phyloP scores from a whole-genome alignment of 1,140 invertebrate species.

The Anoplolepis gracilipes region DNA sequence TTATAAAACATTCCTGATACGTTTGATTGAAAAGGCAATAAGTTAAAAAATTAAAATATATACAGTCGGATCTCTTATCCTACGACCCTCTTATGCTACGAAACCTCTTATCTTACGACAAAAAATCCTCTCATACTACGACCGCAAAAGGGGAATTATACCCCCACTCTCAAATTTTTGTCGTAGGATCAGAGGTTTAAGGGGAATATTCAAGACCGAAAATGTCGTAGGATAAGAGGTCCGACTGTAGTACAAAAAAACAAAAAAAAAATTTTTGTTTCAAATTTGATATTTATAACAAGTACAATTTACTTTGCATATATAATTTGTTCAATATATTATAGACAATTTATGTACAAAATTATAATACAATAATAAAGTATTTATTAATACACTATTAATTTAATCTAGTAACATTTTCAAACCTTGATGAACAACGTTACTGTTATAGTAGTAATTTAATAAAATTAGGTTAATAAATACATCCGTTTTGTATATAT shows the following conservation, averaged over 20 bases:
- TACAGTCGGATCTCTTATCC: too few relatives aligned
- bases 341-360: background rate
- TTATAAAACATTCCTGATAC: slow-evolving; percentile 26
- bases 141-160: too few relatives aligned
- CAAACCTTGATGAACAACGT: background rate
- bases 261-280: too few relatives aligned
- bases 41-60: slow-evolving; percentile 17
- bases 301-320: background rate
- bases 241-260: too few relatives aligned
- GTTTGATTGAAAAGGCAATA: background rate
- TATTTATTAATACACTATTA: background rate
- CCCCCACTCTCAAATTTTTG: too few relatives aligned
- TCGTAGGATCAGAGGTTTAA: too few relatives aligned
- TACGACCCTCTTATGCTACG: too few relatives aligned
- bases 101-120: too few relatives aligned
- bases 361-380: background rate
- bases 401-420: too few relatives aligned
- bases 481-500: background rate
- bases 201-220: too few relatives aligned
- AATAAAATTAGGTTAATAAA: background rate
- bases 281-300: background rate
- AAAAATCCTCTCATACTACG: too few relatives aligned
- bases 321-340: background rate
- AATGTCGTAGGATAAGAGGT: too few relatives aligned
- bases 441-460: slow-evolving; percentile 3